Evolutionary conservation across 2,888 invertebrate genomes (phyloP).

Genomic region (Drepanosiphum platanoidis): DNA sequence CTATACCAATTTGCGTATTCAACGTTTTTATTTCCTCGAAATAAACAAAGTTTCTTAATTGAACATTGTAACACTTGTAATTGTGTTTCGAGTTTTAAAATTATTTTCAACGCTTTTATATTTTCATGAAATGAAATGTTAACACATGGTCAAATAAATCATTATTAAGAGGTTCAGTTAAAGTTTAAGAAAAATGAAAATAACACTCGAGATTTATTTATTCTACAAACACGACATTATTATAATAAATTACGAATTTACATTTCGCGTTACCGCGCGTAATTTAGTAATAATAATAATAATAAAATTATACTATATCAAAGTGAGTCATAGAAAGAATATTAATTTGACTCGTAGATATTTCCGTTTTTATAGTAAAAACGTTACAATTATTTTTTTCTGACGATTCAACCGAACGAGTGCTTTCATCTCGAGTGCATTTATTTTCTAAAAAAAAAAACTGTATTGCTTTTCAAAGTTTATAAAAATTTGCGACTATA

Average conservation of each 20-base stretch:
- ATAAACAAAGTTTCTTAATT: constrained; percentile 1
- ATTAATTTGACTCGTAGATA: no score
- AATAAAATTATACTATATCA: no score
- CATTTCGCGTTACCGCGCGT: neutral
- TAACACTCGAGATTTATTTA: neutral
- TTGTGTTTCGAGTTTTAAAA: neutral
- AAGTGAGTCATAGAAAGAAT: no score
- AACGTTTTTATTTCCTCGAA: neutral
- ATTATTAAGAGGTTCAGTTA: no score
- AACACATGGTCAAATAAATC: neutral
- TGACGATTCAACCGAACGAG: neutral
- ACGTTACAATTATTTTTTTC: neutral
- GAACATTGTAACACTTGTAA: neutral
- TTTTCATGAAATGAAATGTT: neutral
- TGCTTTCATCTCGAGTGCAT: no score
- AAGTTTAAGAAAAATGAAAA: neutral
- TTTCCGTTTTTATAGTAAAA: neutral
- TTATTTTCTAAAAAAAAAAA: no score
- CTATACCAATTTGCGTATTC: neutral
- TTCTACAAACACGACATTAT: neutral
- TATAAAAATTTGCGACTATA: no score
- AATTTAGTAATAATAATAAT: no score
- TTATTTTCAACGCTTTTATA: neutral
- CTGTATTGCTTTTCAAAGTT: no score
- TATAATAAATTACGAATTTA: neutral